Conservation (phyloP, 2,888 invertebrate genomes). For the Eupithecia vulgata region DNA sequence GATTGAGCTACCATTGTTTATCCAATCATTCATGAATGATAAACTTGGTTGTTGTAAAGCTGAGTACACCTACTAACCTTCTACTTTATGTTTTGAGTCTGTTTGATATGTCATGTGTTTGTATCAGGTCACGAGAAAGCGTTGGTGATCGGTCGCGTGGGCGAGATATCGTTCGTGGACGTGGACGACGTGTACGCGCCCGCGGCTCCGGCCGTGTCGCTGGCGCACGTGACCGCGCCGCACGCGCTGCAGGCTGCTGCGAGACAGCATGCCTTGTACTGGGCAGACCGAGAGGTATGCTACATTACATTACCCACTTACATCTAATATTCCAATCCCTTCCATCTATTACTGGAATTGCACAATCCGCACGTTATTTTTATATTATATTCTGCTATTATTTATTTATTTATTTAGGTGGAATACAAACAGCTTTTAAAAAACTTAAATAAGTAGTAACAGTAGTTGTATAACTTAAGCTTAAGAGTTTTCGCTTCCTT, state of each 20-base stretch:
- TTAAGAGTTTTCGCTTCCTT: too few relatives aligned
- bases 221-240: conserved; percentile 88
- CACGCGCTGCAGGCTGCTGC: conserved; percentile 88
- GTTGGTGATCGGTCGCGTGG: conserved; percentile 88
- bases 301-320: neutral
- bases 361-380: neutral
- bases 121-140: conserved; percentile 89
- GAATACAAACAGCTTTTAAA: too few relatives aligned
- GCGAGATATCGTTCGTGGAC: conserved; percentile 93
- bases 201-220: conserved; percentile 91
- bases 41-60: too few relatives aligned
- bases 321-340: neutral
- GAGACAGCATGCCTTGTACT: conserved; percentile 87
- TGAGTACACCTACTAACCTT: too few relatives aligned
- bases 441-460: too few relatives aligned
- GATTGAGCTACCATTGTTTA: too few relatives aligned
- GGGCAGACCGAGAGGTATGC: conserved; percentile 87
- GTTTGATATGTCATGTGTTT: neutral
- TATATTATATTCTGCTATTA: neutral
- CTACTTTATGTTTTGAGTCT: too few relatives aligned
- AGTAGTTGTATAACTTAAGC: too few relatives aligned
- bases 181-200: conserved; percentile 89
- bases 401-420: too few relatives aligned
- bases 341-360: neutral
- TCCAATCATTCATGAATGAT: too few relatives aligned